Conservation (phyloP, 2,113 vertebrate genomes). For the Eleginops maclovinus region DNA sequence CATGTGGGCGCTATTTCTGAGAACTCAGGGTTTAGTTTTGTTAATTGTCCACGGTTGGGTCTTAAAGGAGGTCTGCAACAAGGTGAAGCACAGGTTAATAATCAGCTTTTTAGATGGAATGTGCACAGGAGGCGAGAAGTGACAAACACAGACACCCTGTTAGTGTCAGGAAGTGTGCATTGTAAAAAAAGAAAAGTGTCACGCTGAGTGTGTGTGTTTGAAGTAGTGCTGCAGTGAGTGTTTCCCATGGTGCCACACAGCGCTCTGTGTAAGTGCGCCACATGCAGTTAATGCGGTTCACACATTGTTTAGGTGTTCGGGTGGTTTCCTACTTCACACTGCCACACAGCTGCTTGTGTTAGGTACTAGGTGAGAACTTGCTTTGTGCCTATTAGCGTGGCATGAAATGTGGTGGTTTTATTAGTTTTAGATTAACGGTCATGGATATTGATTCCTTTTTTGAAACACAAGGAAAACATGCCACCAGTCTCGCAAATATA, state of each 20-base stretch:
- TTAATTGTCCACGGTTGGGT: conserved; percentile 10
- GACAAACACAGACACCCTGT: conserved; percentile 69
- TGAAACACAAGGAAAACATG: neutral
- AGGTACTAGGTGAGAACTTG: conserved; percentile 16
- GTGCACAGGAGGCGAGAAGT: conserved; percentile 64
- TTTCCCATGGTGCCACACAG: conserved; percentile 60
- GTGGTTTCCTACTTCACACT: conserved; percentile 56
- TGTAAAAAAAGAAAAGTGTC: conserved; percentile 60
- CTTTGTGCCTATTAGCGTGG: conserved; percentile 29
- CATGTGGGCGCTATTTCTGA: neutral
- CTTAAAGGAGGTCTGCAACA: conserved; percentile 9
- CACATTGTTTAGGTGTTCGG: conserved; percentile 58
- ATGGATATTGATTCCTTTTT: neutral
- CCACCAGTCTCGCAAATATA: neutral
- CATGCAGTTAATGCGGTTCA: conserved; percentile 67
- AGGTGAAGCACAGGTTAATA: conserved; percentile 65
- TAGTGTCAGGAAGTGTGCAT: conserved; percentile 77
- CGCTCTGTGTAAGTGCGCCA: conserved; percentile 46
- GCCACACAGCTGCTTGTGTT: conserved; percentile 43
- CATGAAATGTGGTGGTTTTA: neutral
- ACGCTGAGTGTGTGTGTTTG: conserved; percentile 69
- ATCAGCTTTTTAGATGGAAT: conserved; percentile 64
- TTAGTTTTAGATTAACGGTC: neutral
- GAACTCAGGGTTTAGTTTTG: neutral
- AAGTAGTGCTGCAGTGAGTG: conserved; percentile 58